These are phyloP conservation scores for Papilio dardanus DNA, from an alignment of 1,140 invertebrate genomes.

Conservation along the genomic window DNA sequence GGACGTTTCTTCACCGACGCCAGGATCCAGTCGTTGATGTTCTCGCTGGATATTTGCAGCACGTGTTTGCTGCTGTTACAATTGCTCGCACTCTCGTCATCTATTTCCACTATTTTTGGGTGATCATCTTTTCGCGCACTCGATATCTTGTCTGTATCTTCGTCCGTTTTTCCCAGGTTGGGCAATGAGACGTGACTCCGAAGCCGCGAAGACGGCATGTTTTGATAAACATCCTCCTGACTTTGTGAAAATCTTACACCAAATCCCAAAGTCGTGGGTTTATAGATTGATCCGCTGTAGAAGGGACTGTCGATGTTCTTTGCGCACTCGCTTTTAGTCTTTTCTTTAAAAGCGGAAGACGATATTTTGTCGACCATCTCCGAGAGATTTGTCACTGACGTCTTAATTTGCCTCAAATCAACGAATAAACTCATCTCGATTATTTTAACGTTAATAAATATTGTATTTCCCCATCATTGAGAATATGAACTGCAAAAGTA, in stretches of 20 bases:
- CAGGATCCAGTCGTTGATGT: conserved; percentile 67
- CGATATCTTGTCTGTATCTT: conserved; percentile 52
- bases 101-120: conserved; percentile 71
- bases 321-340: conserved; percentile 50
- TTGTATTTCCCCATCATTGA: conserved; percentile 4
- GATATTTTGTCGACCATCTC: conserved; percentile 80
- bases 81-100: conserved; percentile 55
- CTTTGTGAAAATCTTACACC: conserved; percentile 75
- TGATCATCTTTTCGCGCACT: conserved; percentile 45
- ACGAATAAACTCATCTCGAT: conserved; percentile 76
- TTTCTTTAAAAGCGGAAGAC: conserved; percentile 61
- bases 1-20: conserved; percentile 69
- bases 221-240: conserved; percentile 72
- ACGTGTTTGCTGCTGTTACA: conserved; percentile 44
- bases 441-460: conserved; percentile 29
- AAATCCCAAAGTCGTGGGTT: conserved; percentile 70
- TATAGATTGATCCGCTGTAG: conserved; percentile 65
- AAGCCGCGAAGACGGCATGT: conserved; percentile 72
- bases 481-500: conserved; percentile 43
- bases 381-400: conserved; percentile 75
- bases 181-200: conserved; percentile 76
- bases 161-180: conserved; percentile 70
- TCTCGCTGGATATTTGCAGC: conserved; percentile 59
- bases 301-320: conserved; percentile 53
- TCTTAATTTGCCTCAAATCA: conserved; percentile 75